Conservation (phyloP, 2,113 vertebrate genomes). For the Entomyzon cyanotis region DNA sequence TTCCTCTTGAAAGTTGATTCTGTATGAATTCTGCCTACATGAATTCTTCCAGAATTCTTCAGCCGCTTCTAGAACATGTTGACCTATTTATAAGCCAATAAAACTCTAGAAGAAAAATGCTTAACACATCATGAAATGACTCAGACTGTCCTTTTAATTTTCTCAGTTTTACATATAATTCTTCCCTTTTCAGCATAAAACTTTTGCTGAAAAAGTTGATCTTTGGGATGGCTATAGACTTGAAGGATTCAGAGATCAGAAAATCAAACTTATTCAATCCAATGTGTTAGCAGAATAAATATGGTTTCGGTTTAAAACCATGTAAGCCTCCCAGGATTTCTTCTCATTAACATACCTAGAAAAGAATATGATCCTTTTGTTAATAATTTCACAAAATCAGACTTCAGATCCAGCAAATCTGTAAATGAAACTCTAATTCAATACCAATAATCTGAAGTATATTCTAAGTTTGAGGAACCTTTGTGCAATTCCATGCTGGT, state of each 20-base stretch:
- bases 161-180: neutral
- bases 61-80: neutral
- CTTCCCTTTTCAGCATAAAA: neutral
- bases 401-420: neutral
- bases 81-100: conserved; percentile 31
- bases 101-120: neutral
- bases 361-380: neutral
- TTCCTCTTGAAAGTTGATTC: neutral
- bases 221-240: neutral
- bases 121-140: neutral
- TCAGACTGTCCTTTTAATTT: neutral
- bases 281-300: neutral
- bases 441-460: neutral
- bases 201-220: neutral
- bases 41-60: conserved; percentile 18
- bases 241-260: neutral
- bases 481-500: neutral
- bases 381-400: neutral
- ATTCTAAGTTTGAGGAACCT: neutral
- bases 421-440: neutral
- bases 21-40: neutral
- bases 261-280: neutral
- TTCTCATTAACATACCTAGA: neutral
- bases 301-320: neutral
- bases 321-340: neutral